These are phyloP conservation scores for Geotrupes spiniger DNA, from an alignment of 2,888 invertebrate species.

Conservation along the genomic window DNA sequence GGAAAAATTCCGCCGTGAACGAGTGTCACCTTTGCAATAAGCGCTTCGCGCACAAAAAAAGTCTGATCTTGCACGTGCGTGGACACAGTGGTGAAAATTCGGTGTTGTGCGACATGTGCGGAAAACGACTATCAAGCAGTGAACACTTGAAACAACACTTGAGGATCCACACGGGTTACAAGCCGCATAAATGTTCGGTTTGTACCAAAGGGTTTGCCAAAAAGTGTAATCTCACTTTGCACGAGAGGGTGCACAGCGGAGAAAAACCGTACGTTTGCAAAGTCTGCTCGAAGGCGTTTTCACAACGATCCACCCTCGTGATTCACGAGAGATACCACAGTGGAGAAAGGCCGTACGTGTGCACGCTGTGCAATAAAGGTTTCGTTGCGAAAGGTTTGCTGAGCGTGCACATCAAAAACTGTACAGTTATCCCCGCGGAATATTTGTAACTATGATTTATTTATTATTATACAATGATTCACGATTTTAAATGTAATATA, in stretches of 20 bases:
- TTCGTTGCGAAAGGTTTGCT: constrained; percentile 59
- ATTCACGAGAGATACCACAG: constrained; percentile 60
- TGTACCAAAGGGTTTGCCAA: constrained; percentile 56
- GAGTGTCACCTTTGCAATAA: constrained; percentile 45
- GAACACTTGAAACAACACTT: constrained; percentile 54
- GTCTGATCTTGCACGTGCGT: constrained; percentile 38
- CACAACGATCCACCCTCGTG: constrained; percentile 58
- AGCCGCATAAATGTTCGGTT: constrained; percentile 43
- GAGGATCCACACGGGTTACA: constrained; percentile 53
- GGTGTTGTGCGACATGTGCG: constrained; percentile 57
- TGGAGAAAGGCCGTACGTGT: constrained; percentile 56
- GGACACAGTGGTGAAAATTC: constrained; percentile 50
- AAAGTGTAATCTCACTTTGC: constrained; percentile 57
- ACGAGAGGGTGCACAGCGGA: constrained; percentile 59
- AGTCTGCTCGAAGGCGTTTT: constrained; percentile 58
- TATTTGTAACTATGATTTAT: constrained; percentile 13
- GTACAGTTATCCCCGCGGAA: constrained; percentile 22
- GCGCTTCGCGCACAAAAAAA: constrained; percentile 42
- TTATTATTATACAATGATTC: too few relatives aligned
- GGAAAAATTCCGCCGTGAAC: constrained; percentile 35
- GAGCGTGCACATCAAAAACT: constrained; percentile 55
- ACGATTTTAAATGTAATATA: neutral
- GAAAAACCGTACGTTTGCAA: constrained; percentile 60
- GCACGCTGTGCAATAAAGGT: constrained; percentile 55
- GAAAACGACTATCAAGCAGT: constrained; percentile 51